These are phyloP conservation scores for Microtus ochrogaster DNA, from an alignment of 2,113 vertebrate genomes.

Conservation along the genomic window DNA sequence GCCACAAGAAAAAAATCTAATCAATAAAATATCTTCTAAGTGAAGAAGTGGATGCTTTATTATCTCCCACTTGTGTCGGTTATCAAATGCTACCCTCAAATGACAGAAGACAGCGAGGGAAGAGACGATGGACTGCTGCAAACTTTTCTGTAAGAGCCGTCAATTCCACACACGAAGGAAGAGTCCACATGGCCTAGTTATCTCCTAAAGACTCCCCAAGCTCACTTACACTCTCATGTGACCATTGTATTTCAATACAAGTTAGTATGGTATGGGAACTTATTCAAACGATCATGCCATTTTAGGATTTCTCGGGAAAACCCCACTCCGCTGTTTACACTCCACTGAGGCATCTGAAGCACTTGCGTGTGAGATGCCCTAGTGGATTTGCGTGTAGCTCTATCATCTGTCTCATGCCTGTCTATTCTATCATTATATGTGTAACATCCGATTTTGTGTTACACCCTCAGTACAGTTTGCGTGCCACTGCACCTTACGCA, in stretches of 20 bases:
- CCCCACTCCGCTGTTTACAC: neutral
- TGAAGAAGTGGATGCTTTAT: neutral
- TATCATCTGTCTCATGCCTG: neutral
- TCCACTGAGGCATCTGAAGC: neutral
- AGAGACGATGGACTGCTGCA: neutral
- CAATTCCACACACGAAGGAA: neutral
- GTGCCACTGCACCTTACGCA: too few relatives aligned
- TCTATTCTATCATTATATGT: neutral
- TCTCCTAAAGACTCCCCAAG: neutral
- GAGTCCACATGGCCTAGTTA: neutral
- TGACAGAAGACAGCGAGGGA: neutral
- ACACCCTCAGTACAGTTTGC: too few relatives aligned
- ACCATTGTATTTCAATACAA: neutral
- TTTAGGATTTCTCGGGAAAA: neutral
- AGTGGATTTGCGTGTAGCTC: neutral
- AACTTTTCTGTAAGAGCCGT: too few relatives aligned
- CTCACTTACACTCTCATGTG: neutral
- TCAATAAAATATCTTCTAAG: neutral
- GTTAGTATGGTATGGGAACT: neutral
- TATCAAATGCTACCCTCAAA: neutral
- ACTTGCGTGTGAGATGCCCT: neutral
- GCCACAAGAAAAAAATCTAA: neutral
- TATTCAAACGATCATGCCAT: neutral
- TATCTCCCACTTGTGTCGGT: neutral
- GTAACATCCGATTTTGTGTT: too few relatives aligned